phyloP scores from a whole-genome alignment of 2,113 vertebrate species.

The Cnemophilus loriae region DNA sequence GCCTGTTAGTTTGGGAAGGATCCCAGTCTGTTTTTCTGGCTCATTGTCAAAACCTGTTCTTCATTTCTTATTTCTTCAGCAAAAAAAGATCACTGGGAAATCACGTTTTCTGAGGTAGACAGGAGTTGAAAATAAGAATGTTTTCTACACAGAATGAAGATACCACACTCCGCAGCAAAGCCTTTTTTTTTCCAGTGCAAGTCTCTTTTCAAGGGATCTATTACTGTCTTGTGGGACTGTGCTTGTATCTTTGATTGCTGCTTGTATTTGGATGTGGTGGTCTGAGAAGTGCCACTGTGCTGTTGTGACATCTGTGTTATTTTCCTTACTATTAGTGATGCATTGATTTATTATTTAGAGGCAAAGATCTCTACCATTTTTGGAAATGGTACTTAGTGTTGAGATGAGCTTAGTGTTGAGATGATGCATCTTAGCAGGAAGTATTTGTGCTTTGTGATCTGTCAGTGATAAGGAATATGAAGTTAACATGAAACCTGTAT shows the following conservation, averaged over 20 bases:
- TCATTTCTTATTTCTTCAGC: slow-evolving; percentile 10
- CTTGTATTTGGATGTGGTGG: background rate
- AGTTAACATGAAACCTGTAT: background rate
- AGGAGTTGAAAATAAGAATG: background rate
- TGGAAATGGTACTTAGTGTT: background rate
- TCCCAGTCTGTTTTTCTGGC: slow-evolving; percentile 25
- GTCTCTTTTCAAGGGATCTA: slow-evolving; percentile 37
- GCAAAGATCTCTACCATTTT: background rate
- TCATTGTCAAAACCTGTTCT: background rate
- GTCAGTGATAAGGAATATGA: background rate
- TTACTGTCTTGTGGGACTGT: background rate
- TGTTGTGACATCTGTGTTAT: background rate
- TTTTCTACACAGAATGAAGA: background rate
- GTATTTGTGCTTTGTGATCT: background rate
- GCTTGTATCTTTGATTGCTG: background rate
- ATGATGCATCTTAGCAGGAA: background rate
- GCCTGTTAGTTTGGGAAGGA: background rate
- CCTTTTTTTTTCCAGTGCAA: background rate
- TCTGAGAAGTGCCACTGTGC: background rate
- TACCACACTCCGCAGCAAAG: background rate
- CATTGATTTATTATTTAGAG: background rate
- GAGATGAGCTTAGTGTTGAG: background rate
- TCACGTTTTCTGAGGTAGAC: background rate
- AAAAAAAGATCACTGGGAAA: background rate
- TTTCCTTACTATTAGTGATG: background rate